Conservation (phyloP, 2,113 vertebrate genomes). For the Eonycteris spelaea region DNA sequence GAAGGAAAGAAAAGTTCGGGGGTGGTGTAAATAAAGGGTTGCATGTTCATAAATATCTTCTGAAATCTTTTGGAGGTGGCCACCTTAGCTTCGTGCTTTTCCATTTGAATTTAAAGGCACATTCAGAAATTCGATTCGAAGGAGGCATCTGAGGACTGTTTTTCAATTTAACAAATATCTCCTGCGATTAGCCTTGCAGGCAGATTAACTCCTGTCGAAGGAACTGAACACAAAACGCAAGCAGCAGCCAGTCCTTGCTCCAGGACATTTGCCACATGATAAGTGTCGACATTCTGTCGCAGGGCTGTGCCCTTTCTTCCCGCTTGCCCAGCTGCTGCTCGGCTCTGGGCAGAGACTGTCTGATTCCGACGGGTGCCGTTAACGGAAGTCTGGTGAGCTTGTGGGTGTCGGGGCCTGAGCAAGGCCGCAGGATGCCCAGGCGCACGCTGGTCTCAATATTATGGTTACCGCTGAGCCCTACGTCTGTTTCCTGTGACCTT, state of each 20-base stretch:
- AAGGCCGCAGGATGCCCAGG: background rate
- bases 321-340: background rate
- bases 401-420: background rate
- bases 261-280: background rate
- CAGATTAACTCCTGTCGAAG: background rate
- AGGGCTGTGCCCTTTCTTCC: background rate
- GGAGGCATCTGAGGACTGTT: background rate
- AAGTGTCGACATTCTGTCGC: background rate
- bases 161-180: background rate
- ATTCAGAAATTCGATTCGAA: background rate
- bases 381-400: background rate
- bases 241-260: background rate
- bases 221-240: background rate
- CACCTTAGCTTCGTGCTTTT: background rate
- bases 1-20: background rate
- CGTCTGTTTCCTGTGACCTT: background rate
- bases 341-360: background rate
- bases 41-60: background rate
- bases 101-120: background rate
- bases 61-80: background rate
- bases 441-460: background rate
- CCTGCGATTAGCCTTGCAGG: background rate
- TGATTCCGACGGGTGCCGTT: background rate
- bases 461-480: too few species aligned
- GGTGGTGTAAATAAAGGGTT: background rate